Base-by-base conservation (phyloP, 2,113 vertebrate species). In the Forbesichthys agassizii region DNA sequence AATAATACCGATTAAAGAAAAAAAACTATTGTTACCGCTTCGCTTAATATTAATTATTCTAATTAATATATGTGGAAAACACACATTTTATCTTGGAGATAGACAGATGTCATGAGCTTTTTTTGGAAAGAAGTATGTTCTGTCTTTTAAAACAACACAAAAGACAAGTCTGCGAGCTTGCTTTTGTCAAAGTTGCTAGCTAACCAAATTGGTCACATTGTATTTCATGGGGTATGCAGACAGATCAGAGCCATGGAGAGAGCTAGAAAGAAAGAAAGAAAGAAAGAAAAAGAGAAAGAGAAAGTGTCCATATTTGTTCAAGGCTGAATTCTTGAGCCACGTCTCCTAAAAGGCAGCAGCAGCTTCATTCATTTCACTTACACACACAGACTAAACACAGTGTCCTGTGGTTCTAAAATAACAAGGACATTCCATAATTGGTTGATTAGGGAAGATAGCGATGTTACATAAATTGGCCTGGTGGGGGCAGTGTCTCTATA, bases 71-170 rank as follows among this genome's bases (percentile, higher is more conserved):
- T 69, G 75, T 49, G 68, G 72, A 49, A 76, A 83, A 81, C 1
- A 14, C 54, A 76, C 75, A 71, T 54, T 67, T 71, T 81, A 83
- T 80, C 69, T 68, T 52, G 27, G 36, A 60, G 69, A 68, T 33
- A 73, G 55, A 58, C 56, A 58, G 5, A 58, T 9, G 27, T 20
- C 4, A 18, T 42, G 12, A 16, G 27, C 63, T 62, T 74, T 68
- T 63, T 70, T 12, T 70, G 51, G 68, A 62, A 52, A 18, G 56
- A 14, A 18, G 49, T 11, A 48, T 67, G 62, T 71, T 73, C 64
- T 74, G 73, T 60, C 73, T 75, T 73, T 74, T 4, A 48, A 4
- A 3, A 56, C 56, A 73, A 66, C 59, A 75, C 78, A 66, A 73
- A 68, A 75, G 68, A 57, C 49, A 66, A 60, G 53, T 27, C 27